Evolutionary conservation across 64 coral and sea anemone genomes (phyloP), one percentile per base, ranked within the genome.

Genomic region (Montipora capricornis): DNA sequence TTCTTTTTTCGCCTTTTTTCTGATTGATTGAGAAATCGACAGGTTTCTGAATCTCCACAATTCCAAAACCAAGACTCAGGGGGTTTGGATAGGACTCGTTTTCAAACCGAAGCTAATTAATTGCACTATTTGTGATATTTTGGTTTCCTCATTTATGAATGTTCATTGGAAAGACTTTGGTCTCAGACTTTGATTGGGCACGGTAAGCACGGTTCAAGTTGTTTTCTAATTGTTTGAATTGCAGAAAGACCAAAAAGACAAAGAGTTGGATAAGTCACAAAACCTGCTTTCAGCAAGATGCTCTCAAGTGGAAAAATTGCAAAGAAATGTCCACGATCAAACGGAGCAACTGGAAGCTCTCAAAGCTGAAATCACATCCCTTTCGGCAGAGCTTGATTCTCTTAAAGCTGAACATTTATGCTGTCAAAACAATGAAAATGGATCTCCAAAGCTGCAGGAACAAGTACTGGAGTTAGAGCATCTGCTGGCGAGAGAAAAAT

Each of bases 391-490:
- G 52, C 79, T 95, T 49, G 96, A 92, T 29, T 52, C 66, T 6
- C 57, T 98, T 7, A 61, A 20, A 29, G 57, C 52, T 59, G 84
- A 92, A 77, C 96, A 98, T 75, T 73, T 69, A 53, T 55, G 83
- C 15, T 92, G 96, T 16, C 52, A 81, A 76, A 76, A 92, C 47
- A 74, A 37, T 19, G 66, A 48, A 3, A 26, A 20, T 57, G 80
- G 74, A 44, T 48, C 87, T 8, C 64, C 70, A 10, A 81, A 92
- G 14, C 20, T 98, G 76, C 81, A 74, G 60, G 88, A 95, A 79
- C 89, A 98, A 60, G 87, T 95, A 1, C 22, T 91, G 44, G 89
- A 98, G 69, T 76, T 94, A 29, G 83, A 95, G 73, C 82, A 83
- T 50, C 87, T 53, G 55, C 82, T 97, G 19, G 74, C 75, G 3